These are phyloP conservation scores for Rhinichthys osculus DNA, from an alignment of 2,797 vertebrate species.

Conservation along the genomic window DNA sequence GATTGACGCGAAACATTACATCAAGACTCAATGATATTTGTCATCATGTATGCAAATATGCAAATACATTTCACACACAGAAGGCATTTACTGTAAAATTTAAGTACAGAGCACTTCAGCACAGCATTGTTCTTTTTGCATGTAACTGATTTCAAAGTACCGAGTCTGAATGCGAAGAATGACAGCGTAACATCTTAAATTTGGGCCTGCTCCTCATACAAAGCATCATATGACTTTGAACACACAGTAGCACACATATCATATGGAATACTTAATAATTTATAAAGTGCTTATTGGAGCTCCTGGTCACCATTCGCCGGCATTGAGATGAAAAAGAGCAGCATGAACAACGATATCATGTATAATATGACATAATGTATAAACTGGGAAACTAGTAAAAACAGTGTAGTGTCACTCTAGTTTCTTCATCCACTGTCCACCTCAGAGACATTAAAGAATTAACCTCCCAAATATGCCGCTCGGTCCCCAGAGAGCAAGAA, in stretches of 20 bases:
- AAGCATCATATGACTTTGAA: not conserved
- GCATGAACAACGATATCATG: not conserved
- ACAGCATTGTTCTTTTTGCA: not conserved
- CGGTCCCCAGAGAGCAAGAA: constrained; percentile 47
- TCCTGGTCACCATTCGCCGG: not conserved
- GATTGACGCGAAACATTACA: too few species aligned
- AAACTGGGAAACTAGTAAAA: not conserved
- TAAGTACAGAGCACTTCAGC: not conserved
- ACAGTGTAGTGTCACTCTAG: not conserved
- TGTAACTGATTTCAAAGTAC: not conserved
- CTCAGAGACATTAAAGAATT: constrained; percentile 53
- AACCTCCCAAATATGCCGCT: constrained; percentile 52
- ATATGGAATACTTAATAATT: not conserved
- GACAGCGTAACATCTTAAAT: constrained; percentile 61
- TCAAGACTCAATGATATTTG: not conserved
- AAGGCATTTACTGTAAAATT: not conserved
- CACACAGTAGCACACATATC: not conserved
- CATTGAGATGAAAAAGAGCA: not conserved
- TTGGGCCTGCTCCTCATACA: not conserved
- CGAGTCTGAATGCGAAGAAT: not conserved
- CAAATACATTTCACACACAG: not conserved
- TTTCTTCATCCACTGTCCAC: constrained; percentile 42
- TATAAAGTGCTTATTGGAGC: not conserved
- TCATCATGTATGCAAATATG: not conserved
- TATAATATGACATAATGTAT: not conserved